Evolutionary conservation across 2,888 invertebrate genomes (phyloP).

Genomic region (Sepiola atlantica): DNA sequence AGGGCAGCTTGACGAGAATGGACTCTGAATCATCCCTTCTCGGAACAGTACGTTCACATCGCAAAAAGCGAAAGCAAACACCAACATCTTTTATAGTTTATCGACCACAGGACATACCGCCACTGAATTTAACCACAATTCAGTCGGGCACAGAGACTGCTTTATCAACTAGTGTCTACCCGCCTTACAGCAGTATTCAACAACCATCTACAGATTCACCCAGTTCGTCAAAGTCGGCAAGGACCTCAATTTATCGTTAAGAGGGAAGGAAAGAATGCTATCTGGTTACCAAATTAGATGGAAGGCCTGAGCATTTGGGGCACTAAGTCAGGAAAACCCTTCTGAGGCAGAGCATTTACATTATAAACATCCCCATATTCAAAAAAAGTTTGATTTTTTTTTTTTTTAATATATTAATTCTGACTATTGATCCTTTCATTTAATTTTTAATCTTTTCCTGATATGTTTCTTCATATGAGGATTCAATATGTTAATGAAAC

Average conservation of each 20-base stretch:
- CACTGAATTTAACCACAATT: conserved; percentile 65
- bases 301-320: neutral
- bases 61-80: conserved; percentile 43
- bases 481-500: no score
- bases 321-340: conserved; percentile 22
- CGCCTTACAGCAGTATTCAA: conserved; percentile 61
- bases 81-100: conserved; percentile 40
- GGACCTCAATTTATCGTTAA: conserved; percentile 42
- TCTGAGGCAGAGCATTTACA: conserved; percentile 32
- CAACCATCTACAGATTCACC: conserved; percentile 64
- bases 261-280: neutral
- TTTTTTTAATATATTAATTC: no score
- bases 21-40: conserved; percentile 36
- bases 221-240: conserved; percentile 52
- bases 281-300: neutral
- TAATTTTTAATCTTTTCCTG: no score
- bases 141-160: conserved; percentile 62
- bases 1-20: conserved; percentile 33
- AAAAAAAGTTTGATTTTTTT: no score
- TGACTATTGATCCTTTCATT: no score
- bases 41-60: conserved; percentile 36
- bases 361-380: neutral
- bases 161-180: conserved; percentile 55
- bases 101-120: conserved; percentile 60
- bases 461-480: no score